These are phyloP conservation scores for Sinopyrophorus schimmeli DNA, from an alignment of 2,888 invertebrate species.

Conservation along the genomic window DNA sequence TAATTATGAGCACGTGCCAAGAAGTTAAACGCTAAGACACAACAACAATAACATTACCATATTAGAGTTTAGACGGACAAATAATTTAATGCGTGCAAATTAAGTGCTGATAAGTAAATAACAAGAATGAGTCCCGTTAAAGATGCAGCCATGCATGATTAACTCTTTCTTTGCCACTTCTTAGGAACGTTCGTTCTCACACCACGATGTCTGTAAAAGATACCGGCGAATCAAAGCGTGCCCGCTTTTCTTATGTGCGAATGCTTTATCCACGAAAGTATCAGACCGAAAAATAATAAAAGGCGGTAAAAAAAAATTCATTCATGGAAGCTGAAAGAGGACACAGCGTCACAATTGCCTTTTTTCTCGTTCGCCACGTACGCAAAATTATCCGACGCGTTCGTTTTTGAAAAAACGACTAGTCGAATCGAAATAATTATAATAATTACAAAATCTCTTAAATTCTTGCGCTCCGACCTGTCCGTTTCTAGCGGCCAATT, in stretches of 20 bases:
- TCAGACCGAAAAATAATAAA: conserved; percentile 23
- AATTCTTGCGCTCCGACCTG: neutral
- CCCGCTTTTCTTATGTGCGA: conserved; percentile 18
- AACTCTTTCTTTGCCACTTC: conserved; percentile 28
- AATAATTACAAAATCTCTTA: too few species aligned
- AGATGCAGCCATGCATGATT: conserved; percentile 32
- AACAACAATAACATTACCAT: conserved; percentile 14
- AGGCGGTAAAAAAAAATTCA: conserved; percentile 14
- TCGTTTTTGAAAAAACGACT: neutral
- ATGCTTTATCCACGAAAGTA: conserved; percentile 13
- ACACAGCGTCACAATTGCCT: neutral
- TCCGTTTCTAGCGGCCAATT: conserved; percentile 15
- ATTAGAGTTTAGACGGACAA: conserved; percentile 22
- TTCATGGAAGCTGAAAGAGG: conserved; percentile 18
- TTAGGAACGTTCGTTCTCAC: conserved; percentile 28
- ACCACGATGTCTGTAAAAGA: conserved; percentile 31
- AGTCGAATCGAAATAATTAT: neutral
- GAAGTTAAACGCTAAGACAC: neutral
- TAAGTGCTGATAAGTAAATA: conserved; percentile 27
- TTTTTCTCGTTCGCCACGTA: neutral
- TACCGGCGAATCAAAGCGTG: conserved; percentile 32
- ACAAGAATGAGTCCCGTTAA: conserved; percentile 31
- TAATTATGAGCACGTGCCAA: conserved; percentile 1
- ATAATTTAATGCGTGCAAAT: conserved; percentile 29
- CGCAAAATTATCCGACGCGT: neutral